Evolutionary conservation across 2,888 invertebrate genomes (phyloP), one percentile per base, ranked within the genome.

Genomic region (Polydrusus cervinus): DNA sequence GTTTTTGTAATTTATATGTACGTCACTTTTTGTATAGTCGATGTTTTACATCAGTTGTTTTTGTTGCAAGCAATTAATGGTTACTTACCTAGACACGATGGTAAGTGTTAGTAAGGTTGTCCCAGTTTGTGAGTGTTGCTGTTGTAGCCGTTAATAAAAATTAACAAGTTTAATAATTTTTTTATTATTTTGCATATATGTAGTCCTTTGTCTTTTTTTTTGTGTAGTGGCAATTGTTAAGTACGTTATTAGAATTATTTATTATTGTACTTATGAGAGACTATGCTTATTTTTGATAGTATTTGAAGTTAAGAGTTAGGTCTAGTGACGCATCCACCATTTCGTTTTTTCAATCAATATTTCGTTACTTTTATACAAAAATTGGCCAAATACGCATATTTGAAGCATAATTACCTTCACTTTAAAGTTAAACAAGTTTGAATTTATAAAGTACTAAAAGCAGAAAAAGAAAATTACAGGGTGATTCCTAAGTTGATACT

Each of bases 51-150:
- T 68, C 34, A 67, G 40, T 68, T 76, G 51, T 76, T 71, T 76
- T 87, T 85, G 80, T 88, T 88, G 85, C 90, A 91, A 92, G 92
- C 92, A 91, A 89, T 90, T 91, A 88, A 90, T 91, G 89, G 90
- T 92, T 89, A 90, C 90, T 87, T 91, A 90, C 85, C 80, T 90
- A 80, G 86, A 90, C 81, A 86, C 89, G 84, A 89, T 88, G 89
- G 91, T 91, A 89, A 91, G 91, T 90, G 84, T 53, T 38, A 51
- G 40, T 38, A 66, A 53, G 18, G 65, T 71, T 43, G 40, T 51
- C 40, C 20, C 13, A 64, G 65, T 60, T 45, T 71, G 34, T 67
- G 66, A 40, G 53, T 51, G 38, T 38, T 55, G 47, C 51, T 55
- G 43, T 62, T 47, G 71, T 71, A 49, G 61, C 43, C n/a, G 9